These are phyloP conservation scores for Propithecus perrieri DNA, from an alignment of 2,797 vertebrate genomes.

Conservation along the genomic window DNA sequence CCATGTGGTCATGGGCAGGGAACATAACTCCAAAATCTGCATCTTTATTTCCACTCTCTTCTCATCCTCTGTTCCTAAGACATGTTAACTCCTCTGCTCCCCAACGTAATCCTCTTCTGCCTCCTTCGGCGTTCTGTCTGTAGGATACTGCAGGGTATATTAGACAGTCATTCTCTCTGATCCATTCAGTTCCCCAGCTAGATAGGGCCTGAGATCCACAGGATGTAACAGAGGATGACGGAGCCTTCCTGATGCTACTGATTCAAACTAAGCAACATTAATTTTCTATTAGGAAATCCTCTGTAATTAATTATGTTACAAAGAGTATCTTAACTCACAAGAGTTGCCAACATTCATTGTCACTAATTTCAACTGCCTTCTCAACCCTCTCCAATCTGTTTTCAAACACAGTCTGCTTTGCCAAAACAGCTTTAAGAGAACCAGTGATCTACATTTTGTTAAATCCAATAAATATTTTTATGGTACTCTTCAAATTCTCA, in stretches of 20 bases:
- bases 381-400: background rate
- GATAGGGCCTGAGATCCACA: background rate
- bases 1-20: background rate
- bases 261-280: background rate
- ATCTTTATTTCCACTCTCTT: background rate
- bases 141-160: background rate
- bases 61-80: background rate
- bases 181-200: background rate
- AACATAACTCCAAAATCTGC: background rate
- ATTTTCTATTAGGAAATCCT: background rate
- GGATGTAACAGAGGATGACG: background rate
- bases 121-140: background rate
- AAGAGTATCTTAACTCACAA: background rate
- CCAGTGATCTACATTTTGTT: background rate
- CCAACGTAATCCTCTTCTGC: background rate
- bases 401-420: background rate
- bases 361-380: background rate
- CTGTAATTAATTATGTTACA: background rate
- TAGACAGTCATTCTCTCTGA: background rate
- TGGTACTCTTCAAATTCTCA: background rate
- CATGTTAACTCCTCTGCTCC: background rate
- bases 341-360: background rate
- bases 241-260: background rate
- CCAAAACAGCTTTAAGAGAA: conserved; percentile 8
- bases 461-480: background rate